These are phyloP conservation scores for Drosophila chauvacae DNA, from an alignment of 1,140 invertebrate genomes.

Conservation along the genomic window DNA sequence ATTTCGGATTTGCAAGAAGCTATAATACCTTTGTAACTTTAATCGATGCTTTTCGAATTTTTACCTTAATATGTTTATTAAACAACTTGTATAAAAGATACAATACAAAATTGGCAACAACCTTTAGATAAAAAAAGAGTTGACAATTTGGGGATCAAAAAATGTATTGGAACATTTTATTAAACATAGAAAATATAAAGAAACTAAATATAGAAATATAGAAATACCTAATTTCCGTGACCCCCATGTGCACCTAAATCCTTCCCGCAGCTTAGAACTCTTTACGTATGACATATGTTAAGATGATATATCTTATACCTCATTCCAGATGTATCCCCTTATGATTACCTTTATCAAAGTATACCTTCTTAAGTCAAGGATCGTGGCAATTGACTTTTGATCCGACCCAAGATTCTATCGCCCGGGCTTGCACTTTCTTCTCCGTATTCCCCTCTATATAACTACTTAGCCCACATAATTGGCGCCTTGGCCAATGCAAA, in stretches of 20 bases:
- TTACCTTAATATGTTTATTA: no score
- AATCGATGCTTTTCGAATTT: no score
- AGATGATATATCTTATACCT: background rate
- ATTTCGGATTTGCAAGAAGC: no score
- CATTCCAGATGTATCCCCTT: background rate
- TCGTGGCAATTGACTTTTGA: conserved; percentile 66
- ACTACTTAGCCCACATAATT: conserved; percentile 64
- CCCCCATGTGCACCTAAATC: background rate
- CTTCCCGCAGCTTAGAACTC: background rate
- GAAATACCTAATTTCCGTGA: background rate
- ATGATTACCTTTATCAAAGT: conserved; percentile 15
- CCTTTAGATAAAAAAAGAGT: background rate
- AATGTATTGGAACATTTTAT: background rate
- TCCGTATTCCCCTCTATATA: conserved; percentile 8
- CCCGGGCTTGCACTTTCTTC: background rate
- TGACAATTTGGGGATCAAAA: background rate
- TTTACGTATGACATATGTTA: background rate
- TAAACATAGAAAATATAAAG: no score
- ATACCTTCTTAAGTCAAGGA: conserved; percentile 29
- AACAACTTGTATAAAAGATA: no score
- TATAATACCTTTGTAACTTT: no score
- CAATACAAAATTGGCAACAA: no score
- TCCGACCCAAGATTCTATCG: conserved; percentile 56
- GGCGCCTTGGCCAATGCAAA: conserved; percentile 73
- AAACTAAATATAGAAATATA: no score